phyloP scores from a whole-genome alignment of 1,140 invertebrate species.

The Panagrolaimus sp. region DNA sequence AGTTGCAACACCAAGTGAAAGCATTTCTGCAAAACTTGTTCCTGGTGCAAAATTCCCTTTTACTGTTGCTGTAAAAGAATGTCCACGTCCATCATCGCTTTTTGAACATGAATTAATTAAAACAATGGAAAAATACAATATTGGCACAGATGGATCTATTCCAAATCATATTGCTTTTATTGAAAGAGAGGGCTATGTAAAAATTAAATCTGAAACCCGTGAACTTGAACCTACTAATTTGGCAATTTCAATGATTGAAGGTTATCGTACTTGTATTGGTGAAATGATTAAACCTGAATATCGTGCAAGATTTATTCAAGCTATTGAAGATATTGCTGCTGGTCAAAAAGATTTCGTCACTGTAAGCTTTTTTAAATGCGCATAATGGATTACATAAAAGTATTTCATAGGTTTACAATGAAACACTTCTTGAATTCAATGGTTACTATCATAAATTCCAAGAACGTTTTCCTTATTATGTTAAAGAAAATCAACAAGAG shows the following conservation, averaged over 20 bases:
- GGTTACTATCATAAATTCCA: too few species aligned
- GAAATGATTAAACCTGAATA: constrained; percentile 82
- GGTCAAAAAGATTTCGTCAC: constrained; percentile 64
- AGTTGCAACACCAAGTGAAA: not conserved
- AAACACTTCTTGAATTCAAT: too few species aligned
- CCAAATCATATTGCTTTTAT: constrained; percentile 99
- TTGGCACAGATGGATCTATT: constrained; percentile 95
- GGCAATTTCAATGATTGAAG: constrained; percentile 91
- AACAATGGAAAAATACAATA: constrained; percentile 96
- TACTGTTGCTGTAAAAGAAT: constrained; percentile 67
- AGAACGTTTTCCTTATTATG: too few species aligned
- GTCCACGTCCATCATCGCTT: constrained; percentile 81
- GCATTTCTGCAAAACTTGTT: not conserved
- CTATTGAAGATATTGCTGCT: constrained; percentile 89
- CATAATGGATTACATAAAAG: too few species aligned
- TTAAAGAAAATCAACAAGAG: too few species aligned
- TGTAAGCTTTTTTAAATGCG: too few species aligned
- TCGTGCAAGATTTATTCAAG: constrained; percentile 66
- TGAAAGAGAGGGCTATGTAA: constrained; percentile 90
- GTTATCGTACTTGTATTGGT: constrained; percentile 84
- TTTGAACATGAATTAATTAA: constrained; percentile 94
- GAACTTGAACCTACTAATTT: constrained; percentile 60
- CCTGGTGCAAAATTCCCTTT: too few species aligned
- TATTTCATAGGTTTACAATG: too few species aligned
- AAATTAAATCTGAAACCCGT: constrained; percentile 60